phyloP scores from a whole-genome alignment of 2,113 vertebrate species.

The Psilopogon haemacephalus region DNA sequence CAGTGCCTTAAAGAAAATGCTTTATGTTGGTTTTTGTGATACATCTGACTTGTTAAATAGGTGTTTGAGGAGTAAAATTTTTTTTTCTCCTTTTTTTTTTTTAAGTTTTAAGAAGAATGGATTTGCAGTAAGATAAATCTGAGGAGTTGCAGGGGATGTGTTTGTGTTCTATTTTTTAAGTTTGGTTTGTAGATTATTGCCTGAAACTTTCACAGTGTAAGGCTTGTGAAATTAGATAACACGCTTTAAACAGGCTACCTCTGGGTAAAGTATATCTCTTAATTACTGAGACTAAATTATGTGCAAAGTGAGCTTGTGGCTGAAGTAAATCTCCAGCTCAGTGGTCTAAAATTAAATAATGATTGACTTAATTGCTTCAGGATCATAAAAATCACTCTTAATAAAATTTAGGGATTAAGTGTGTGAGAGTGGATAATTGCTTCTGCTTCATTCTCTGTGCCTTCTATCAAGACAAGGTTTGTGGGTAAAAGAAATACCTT shows the following conservation, averaged over 20 bases:
- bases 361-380: constrained; percentile 62
- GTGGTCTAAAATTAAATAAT: constrained; percentile 62
- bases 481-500: constrained; percentile 36
- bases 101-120: neutral
- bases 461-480: constrained; percentile 15
- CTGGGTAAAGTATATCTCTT: constrained; percentile 47
- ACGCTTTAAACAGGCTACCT: constrained; percentile 30
- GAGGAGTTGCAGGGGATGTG: neutral
- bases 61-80: neutral
- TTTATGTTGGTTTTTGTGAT: neutral
- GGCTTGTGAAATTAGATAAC: constrained; percentile 34
- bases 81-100: neutral
- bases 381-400: constrained; percentile 22
- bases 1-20: neutral
- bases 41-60: neutral
- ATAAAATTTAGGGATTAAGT: constrained; percentile 54
- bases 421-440: constrained; percentile 43
- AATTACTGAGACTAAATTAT: constrained; percentile 57
- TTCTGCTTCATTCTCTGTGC: constrained; percentile 42
- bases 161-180: neutral
- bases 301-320: constrained; percentile 44
- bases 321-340: constrained; percentile 54
- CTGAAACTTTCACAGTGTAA: neutral
- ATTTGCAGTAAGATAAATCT: neutral
- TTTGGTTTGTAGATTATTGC: neutral